Conservation (phyloP, 2,113 vertebrate species). For the Aramus guarauna region DNA sequence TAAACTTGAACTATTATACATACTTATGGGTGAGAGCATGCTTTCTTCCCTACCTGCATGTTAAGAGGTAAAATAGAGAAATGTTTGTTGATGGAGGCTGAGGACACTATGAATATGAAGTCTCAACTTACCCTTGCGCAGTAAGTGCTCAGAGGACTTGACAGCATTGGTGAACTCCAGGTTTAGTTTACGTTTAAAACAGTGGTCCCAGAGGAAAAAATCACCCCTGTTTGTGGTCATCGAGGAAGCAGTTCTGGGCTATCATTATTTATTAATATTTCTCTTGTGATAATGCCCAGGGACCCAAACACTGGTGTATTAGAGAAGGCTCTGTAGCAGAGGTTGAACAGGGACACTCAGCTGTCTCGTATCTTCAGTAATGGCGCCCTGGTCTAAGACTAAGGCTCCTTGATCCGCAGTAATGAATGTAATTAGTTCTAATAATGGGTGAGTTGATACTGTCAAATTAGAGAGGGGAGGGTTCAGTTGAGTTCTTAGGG, state of each 20-base stretch:
- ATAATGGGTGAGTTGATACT: conserved; percentile 7
- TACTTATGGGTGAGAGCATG: background rate
- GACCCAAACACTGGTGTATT: background rate
- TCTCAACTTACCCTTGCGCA: background rate
- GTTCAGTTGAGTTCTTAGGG: background rate
- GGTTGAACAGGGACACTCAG: background rate
- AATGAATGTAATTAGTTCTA: conserved; percentile 41
- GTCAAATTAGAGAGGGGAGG: background rate
- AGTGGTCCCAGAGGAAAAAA: background rate
- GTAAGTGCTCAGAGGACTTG: background rate
- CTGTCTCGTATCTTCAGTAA: background rate
- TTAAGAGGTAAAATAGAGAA: background rate
- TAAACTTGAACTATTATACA: background rate
- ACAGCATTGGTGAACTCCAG: background rate
- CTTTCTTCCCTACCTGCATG: background rate
- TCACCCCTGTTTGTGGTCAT: background rate
- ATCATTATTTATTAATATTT: background rate
- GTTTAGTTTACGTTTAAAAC: background rate
- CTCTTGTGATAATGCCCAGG: background rate
- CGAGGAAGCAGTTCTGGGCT: background rate
- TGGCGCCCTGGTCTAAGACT: background rate
- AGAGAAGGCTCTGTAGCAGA: background rate
- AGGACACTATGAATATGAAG: background rate
- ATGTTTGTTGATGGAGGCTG: background rate
- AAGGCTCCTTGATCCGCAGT: background rate